Conservation (phyloP, 1,140 invertebrate species). For the Pentalonia nigronervosa region DNA sequence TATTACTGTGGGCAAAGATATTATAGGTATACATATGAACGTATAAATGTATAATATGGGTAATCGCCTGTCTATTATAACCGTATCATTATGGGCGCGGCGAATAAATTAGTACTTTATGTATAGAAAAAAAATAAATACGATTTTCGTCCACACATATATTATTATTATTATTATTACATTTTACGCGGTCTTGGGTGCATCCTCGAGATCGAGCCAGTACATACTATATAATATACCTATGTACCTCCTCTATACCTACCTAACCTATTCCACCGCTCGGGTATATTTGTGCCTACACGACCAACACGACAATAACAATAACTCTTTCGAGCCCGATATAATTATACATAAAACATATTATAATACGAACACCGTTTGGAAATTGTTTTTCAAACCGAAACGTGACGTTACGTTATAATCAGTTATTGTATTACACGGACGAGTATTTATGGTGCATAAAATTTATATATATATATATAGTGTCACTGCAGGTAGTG, state of each 20-base stretch:
- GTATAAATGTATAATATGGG: not conserved
- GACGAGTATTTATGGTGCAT: not conserved
- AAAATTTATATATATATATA: not conserved
- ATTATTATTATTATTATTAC: no score
- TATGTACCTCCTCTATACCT: no score
- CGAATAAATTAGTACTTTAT: not conserved
- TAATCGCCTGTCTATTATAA: not conserved
- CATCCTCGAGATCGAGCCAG: not conserved
- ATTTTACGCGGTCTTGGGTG: not conserved
- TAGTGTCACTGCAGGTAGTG: not conserved
- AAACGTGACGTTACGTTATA: slow-evolving; percentile 37
- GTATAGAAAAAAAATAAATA: not conserved
- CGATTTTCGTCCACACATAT: not conserved
- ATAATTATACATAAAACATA: not conserved
- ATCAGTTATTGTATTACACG: slow-evolving; percentile 11
- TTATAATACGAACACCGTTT: not conserved
- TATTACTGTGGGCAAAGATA: not conserved
- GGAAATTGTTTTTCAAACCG: slow-evolving; percentile 15
- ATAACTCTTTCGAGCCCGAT: not conserved
- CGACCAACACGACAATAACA: not conserved
- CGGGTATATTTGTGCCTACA: not conserved
- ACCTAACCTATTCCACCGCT: not conserved
- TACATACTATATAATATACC: not conserved
- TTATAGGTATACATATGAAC: not conserved
- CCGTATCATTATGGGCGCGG: not conserved